These are phyloP conservation scores for Coecobrya sp. DNA, from an alignment of 2,888 invertebrate genomes.

Conservation along the genomic window DNA sequence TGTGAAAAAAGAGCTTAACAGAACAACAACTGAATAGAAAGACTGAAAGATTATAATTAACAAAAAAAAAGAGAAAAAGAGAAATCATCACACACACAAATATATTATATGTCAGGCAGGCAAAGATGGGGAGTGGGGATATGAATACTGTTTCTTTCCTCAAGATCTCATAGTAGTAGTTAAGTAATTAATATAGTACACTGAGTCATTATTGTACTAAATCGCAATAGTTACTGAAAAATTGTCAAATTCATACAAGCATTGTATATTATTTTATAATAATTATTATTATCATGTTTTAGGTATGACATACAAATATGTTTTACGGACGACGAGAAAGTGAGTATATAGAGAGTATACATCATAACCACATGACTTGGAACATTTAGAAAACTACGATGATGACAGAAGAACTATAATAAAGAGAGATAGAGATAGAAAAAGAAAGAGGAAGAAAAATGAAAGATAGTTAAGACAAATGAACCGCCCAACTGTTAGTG, in stretches of 20 bases:
- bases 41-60: constrained; percentile 4
- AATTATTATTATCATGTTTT: constrained; percentile 45
- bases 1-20: constrained; percentile 67
- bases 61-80: background rate
- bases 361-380: constrained; percentile 63
- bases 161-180: constrained; percentile 54
- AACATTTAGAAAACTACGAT: constrained; percentile 64
- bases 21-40: constrained; percentile 51
- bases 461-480: constrained; percentile 20
- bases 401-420: constrained; percentile 30
- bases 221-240: constrained; percentile 45
- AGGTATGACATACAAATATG: constrained; percentile 61
- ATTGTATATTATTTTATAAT: constrained; percentile 51
- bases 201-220: constrained; percentile 58
- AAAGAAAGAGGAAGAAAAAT: constrained; percentile 10
- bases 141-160: constrained; percentile 44
- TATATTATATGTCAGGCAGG: constrained; percentile 37
- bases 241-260: constrained; percentile 54
- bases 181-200: constrained; percentile 56
- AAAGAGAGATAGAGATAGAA: constrained; percentile 51
- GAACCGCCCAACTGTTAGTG: constrained; percentile 16
- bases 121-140: constrained; percentile 39
- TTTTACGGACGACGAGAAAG: constrained; percentile 54
- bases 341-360: constrained; percentile 53
- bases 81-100: constrained; percentile 38